These are phyloP conservation scores for Tiaroga cobitis DNA, from an alignment of 2,797 vertebrate genomes.

Conservation along the genomic window DNA sequence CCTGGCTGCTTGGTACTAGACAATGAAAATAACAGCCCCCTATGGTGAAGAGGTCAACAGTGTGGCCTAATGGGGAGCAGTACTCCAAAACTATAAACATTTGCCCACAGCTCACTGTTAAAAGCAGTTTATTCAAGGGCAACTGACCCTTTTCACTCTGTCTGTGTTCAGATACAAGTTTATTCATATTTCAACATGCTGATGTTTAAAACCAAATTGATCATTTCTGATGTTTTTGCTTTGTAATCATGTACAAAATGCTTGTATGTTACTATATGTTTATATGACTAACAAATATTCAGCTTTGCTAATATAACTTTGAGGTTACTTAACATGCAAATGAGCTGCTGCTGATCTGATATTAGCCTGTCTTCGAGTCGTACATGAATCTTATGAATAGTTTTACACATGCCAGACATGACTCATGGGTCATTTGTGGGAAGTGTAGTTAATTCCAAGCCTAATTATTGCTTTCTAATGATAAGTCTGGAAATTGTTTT, in stretches of 20 bases:
- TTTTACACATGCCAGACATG: not conserved
- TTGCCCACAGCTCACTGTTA: slow-evolving; percentile 23
- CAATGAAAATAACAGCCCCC: slow-evolving; percentile 46
- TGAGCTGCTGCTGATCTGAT: slow-evolving; percentile 23
- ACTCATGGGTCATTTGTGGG: slow-evolving; percentile 1
- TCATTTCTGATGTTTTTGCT: not conserved
- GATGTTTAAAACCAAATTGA: not conserved
- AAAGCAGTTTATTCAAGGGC: slow-evolving; percentile 20
- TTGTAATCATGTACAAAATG: not conserved
- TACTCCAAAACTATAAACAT: slow-evolving; percentile 36
- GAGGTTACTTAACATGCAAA: slow-evolving; percentile 50
- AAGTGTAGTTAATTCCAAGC: not conserved
- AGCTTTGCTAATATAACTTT: slow-evolving; percentile 4
- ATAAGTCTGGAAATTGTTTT: not conserved
- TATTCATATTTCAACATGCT: not conserved
- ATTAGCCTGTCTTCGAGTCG: not conserved
- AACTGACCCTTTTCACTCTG: not conserved
- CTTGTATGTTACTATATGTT: slow-evolving; percentile 14
- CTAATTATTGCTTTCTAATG: not conserved
- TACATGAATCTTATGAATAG: not conserved
- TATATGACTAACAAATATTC: slow-evolving; percentile 14
- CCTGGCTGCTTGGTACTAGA: slow-evolving; percentile 19
- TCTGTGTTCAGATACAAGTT: not conserved
- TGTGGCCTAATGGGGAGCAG: slow-evolving; percentile 30
- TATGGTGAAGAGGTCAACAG: slow-evolving; percentile 33